phyloP scores from a whole-genome alignment of 2,888 invertebrate species.

The Andrena fulva region DNA sequence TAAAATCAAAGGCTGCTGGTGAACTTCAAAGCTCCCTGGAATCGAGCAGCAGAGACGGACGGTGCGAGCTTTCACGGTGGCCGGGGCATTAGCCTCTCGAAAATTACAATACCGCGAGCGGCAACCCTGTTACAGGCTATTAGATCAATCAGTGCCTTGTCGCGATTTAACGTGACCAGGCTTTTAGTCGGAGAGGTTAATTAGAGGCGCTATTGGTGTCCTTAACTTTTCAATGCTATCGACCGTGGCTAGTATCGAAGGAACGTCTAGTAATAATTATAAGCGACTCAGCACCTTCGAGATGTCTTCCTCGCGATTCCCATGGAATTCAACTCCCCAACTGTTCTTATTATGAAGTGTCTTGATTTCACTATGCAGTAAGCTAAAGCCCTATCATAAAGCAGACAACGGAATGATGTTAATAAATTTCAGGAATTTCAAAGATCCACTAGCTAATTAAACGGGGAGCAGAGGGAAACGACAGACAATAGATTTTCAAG shows the following conservation, averaged over 20 bases:
- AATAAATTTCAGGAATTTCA: constrained; percentile 10
- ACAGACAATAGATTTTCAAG: background rate
- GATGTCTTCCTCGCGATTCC: background rate
- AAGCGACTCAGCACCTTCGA: background rate
- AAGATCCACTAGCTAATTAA: constrained; percentile 25
- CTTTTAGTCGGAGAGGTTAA: constrained; percentile 38
- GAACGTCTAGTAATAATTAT: background rate
- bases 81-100: background rate
- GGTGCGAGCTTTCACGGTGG: constrained; percentile 7
- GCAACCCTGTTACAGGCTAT: constrained; percentile 46
- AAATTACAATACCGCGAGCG: constrained; percentile 43
- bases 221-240: constrained; percentile 2
- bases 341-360: background rate
- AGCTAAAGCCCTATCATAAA: background rate
- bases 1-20: constrained; percentile 21
- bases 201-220: constrained; percentile 27
- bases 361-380: background rate
- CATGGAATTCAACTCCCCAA: background rate
- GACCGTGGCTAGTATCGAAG: background rate
- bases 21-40: constrained; percentile 30
- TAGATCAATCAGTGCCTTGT: constrained; percentile 26
- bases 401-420: background rate
- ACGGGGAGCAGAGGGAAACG: background rate
- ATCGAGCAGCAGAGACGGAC: constrained; percentile 9
- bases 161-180: constrained; percentile 19